Evolutionary conservation across 2,113 vertebrate genomes (phyloP), one percentile per base, ranked within the genome.

Genomic region (Trematomus loennbergii): DNA sequence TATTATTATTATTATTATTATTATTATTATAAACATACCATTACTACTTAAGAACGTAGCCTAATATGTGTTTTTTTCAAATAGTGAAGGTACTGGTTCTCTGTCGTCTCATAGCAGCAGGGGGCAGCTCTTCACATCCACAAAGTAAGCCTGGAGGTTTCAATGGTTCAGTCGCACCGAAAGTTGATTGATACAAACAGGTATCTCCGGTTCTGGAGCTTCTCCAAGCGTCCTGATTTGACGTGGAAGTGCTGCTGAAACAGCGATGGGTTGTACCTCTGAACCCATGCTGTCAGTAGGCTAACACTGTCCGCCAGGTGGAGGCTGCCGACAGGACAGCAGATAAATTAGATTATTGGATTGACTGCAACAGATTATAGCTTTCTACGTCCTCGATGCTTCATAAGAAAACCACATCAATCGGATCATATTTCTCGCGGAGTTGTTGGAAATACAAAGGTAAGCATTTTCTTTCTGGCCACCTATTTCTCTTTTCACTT

Each of bases 311-410:
- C 79, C 72, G 61, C 79, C 78, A 66, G 82, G 85, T 71, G 85
- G 52, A 86, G 75, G 66, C 76, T 49, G 25, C 72, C 18, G 52
- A 33, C 52, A 65, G 79, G 76, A 71, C 88, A 75, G 70, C 85
- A 75, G 82, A 89, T 91, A 91, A 90, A 94, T 91, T 82, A 91
- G 84, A 94, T 94, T 93, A 95, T 91, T 95, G 95, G 95, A 95
- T 95, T 95, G 93, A 16, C 90, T 78, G 84, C 82, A 52, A 83
- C 90, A 94, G 94, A 94, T 94, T 94, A 94, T 75, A 88, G 84
- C 65, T 79, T 83, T 64, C 75, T 60, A 57, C 82, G 77, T 84
- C 87, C 57, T 71, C 84, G 12, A 87, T 84, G 82, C 74, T 66
- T 77, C 78, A 68, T 70, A 69, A 79, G 83, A 80, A 82, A 92